A percentile compares a stretch with the other conserved stretches of the same genome.
Conservation (phyloP, 2,113 vertebrate genomes). For the Phaethon lepturus region DNA sequence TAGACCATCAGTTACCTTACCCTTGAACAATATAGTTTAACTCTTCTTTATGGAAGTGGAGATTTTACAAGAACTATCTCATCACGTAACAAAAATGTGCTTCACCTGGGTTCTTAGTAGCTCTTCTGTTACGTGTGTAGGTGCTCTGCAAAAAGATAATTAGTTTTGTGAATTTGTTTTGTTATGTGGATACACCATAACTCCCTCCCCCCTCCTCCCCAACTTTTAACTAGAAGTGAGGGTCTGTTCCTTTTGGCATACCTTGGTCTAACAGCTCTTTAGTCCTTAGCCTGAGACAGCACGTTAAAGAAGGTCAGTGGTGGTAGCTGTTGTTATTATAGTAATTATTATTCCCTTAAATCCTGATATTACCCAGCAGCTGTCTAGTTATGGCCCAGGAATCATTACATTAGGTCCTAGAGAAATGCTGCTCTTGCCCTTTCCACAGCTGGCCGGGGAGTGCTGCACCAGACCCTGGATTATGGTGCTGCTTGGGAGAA, state of each 20-base stretch:
- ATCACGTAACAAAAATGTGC: not conserved
- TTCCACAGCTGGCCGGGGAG: not conserved
- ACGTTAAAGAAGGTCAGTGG: not conserved
- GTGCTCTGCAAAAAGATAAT: not conserved
- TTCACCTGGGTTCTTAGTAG: not conserved
- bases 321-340: not conserved
- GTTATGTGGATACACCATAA: not conserved
- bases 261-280: not conserved
- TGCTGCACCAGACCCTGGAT: not conserved
- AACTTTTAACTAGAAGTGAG: not conserved
- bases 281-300: not conserved
- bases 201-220: not conserved
- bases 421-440: not conserved
- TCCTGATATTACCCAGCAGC: not conserved
- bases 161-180: not conserved
- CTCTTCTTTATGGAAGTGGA: not conserved
- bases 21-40: not conserved
- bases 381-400: not conserved
- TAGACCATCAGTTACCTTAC: not conserved
- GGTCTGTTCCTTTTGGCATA: not conserved
- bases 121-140: not conserved
- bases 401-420: not conserved
- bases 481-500: not conserved
- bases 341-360: not conserved
- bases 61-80: not conserved